Conservation (phyloP, 2,888 invertebrate genomes). For the Euproctis similis region DNA sequence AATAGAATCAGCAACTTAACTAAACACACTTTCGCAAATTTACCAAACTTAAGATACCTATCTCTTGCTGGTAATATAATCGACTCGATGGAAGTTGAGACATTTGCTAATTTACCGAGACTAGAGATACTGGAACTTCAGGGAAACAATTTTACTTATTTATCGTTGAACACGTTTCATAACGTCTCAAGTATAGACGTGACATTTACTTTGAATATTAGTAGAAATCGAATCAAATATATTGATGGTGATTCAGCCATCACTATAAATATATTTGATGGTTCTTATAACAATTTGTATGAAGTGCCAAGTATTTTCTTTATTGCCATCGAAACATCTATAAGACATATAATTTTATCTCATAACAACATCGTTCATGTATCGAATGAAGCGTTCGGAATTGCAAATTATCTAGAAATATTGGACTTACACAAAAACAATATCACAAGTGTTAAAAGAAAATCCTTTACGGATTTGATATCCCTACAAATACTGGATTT, state of each 20-base stretch:
- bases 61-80: slow-evolving; percentile 90
- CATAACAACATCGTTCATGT: slow-evolving; percentile 83
- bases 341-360: slow-evolving; percentile 82
- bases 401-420: slow-evolving; percentile 81
- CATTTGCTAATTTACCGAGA: slow-evolving; percentile 85
- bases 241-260: slow-evolving; percentile 68
- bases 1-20: slow-evolving; percentile 84
- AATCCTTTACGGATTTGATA: slow-evolving; percentile 84
- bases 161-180: slow-evolving; percentile 80
- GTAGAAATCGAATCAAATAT: slow-evolving; percentile 78
- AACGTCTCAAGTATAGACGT: slow-evolving; percentile 80
- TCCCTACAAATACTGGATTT: slow-evolving; percentile 87
- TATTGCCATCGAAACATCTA: slow-evolving; percentile 76
- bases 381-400: slow-evolving; percentile 84
- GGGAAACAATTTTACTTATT: slow-evolving; percentile 82
- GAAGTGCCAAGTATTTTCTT: slow-evolving; percentile 81
- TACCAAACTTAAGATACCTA: slow-evolving; percentile 86
- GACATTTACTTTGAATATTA: slow-evolving; percentile 84
- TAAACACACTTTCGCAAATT: slow-evolving; percentile 83
- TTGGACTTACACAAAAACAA: slow-evolving; percentile 84
- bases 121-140: slow-evolving; percentile 87
- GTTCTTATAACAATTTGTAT: slow-evolving; percentile 80
- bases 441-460: slow-evolving; percentile 81
- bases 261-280: slow-evolving; percentile 81
- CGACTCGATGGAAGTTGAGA: slow-evolving; percentile 80